Percentiles rank a stretch among this genome's conserved stretches.
Conservation (phyloP, 2,797 vertebrate genomes). For the Chanos chanos region DNA sequence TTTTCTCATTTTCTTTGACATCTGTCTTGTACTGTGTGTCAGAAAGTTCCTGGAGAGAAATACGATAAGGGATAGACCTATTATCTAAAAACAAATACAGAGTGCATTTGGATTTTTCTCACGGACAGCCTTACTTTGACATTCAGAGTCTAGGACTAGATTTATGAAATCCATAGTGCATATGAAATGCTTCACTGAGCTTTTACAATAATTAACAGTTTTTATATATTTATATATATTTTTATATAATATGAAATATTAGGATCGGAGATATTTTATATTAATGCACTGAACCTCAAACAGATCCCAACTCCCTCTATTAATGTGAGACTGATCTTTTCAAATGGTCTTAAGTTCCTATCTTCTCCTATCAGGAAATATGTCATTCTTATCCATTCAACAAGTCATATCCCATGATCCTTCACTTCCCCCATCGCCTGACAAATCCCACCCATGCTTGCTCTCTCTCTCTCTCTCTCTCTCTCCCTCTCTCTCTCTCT, state of each 20-base stretch:
- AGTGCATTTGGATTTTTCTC: slow-evolving; percentile 49
- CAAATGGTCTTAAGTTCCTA: not conserved
- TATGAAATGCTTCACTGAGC: too few relatives aligned
- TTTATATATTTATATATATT: too few relatives aligned
- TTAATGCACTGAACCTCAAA: slow-evolving; percentile 2
- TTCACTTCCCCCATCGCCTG: slow-evolving; percentile 60
- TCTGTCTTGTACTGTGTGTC: slow-evolving; percentile 45
- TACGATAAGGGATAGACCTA: slow-evolving; percentile 55
- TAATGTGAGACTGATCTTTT: not conserved
- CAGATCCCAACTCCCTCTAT: not conserved
- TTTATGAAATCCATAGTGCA: too few relatives aligned
- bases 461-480: slow-evolving; percentile 32
- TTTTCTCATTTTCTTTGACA: slow-evolving; percentile 47
- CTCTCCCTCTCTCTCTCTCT: slow-evolving; percentile 14
- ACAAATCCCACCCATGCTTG: slow-evolving; percentile 38
- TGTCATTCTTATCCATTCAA: not conserved
- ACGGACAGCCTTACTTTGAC: slow-evolving; percentile 29
- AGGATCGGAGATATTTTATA: slow-evolving; percentile 31
- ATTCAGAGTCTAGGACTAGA: slow-evolving; percentile 27
- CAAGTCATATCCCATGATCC: slow-evolving; percentile 41
- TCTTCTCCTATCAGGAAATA: not conserved
- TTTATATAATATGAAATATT: slow-evolving; percentile 26
- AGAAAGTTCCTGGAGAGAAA: slow-evolving; percentile 53
- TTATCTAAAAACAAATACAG: slow-evolving; percentile 67
- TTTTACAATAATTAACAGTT: too few relatives aligned